phyloP scores from a whole-genome alignment of 1,140 invertebrate genomes.

The Drosophila chauvacae region DNA sequence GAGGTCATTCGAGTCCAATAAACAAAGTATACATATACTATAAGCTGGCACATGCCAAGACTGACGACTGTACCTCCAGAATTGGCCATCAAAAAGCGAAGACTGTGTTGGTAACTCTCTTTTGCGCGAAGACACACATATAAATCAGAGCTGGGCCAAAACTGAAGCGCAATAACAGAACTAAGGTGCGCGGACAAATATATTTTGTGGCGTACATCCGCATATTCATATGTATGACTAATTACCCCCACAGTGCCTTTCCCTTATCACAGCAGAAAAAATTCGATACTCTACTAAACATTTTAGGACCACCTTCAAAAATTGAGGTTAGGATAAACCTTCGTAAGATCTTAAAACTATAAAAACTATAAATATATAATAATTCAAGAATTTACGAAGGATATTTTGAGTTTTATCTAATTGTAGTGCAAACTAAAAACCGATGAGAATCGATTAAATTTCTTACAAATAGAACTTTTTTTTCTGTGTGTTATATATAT shows the following conservation, averaged over 20 bases:
- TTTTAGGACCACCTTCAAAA: background rate
- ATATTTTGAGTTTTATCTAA: background rate
- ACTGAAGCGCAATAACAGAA: constrained; percentile 63
- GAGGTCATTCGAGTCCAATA: constrained; percentile 43
- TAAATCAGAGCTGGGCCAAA: constrained; percentile 39
- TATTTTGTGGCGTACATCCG: constrained; percentile 3
- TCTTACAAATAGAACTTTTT: background rate
- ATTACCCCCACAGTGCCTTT: constrained; percentile 25
- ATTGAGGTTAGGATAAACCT: background rate
- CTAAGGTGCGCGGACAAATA: constrained; percentile 11
- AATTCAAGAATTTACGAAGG: background rate
- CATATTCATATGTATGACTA: constrained; percentile 55
- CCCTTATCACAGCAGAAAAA: constrained; percentile 19
- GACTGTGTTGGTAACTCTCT: constrained; percentile 11
- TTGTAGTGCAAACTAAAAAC: too few species aligned
- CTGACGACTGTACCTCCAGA: constrained; percentile 24
- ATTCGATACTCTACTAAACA: background rate
- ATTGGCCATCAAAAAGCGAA: constrained; percentile 21
- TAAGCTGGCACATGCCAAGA: constrained; percentile 13
- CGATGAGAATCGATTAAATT: background rate
- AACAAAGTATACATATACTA: constrained; percentile 3
- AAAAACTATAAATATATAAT: background rate
- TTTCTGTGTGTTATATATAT: background rate
- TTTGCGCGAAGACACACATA: constrained; percentile 31
- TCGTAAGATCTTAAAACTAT: background rate